Evolutionary conservation across 2,113 vertebrate genomes (phyloP), one percentile per base, ranked within the genome.

Genomic region (Campylorhamphus procurvoides): DNA sequence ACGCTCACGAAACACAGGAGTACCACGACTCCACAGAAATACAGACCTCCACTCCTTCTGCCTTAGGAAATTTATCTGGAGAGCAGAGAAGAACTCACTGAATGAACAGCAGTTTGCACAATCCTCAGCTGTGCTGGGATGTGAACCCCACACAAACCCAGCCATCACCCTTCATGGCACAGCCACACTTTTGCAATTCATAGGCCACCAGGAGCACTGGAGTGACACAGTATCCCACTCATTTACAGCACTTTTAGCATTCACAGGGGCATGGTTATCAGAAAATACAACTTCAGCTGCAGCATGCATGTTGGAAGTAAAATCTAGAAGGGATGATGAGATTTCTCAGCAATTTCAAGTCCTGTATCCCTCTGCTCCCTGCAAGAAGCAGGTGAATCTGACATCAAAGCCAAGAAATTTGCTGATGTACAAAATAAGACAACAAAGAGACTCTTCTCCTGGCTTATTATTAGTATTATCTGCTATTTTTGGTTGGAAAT

Each of bases 221-320:
- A 59, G 44, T 44, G 53, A 40, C 17, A 22, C 31, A 71, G 66
- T n/a, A 58, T 85, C 71, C 66, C 29, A 56, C 22, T 19, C 8
- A 4, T 31, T 71, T 42, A 29, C 50, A 72, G 40, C 15, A 52
- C 19, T 69, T 85, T 56, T 85, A 69, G 60, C 27, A 8, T 33
- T 79, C 50, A 29, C 8, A 3, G 29, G 25, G n/a, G 33, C 42
- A 63, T 0, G 0, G 18, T 56, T 71, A 44, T 19, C 66, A 56
- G 29, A 83, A 79, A 89, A 82, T 46, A 68, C 19, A 88, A 16
- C 25, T 39, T 60, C 2, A 40, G 33, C 14, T 27, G 50, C 16
- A 76, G 62, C 9, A 8, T 3, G 14, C 39, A 46, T 0, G 0
- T 18, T 73, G 50, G 39, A 73, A 87, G 75, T n/a, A 56, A 84